Conservation (phyloP, 2,113 vertebrate species). For the Melanotaenia duboulayi region DNA sequence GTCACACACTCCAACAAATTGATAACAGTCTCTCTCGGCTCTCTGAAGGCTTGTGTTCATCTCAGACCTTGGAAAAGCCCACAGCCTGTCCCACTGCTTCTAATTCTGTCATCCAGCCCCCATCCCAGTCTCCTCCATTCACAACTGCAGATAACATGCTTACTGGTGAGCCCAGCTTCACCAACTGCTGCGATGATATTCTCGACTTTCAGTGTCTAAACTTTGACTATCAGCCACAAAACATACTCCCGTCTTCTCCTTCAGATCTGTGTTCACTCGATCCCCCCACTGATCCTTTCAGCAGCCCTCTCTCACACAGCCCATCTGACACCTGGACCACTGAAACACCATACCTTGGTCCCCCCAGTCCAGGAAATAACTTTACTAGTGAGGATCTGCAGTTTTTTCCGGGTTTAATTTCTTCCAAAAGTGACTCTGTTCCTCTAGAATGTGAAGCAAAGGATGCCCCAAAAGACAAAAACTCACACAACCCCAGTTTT, state of each 20-base stretch:
- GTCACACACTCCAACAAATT: constrained; percentile 81
- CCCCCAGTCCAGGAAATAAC: constrained; percentile 81
- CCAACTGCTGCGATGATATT: constrained; percentile 82
- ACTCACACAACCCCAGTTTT: constrained; percentile 42
- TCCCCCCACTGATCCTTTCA: constrained; percentile 81
- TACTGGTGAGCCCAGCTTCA: constrained; percentile 77
- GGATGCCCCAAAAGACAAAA: constrained; percentile 72
- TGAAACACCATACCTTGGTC: constrained; percentile 82
- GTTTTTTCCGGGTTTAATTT: constrained; percentile 77
- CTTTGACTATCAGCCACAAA: constrained; percentile 83
- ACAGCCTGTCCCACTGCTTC: constrained; percentile 45
- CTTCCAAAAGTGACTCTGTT: constrained; percentile 72
- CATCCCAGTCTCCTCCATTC: constrained; percentile 77
- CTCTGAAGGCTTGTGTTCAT: constrained; percentile 78
- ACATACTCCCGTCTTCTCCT: constrained; percentile 77
- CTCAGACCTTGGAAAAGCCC: constrained; percentile 76
- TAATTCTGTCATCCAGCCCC: constrained; percentile 72
- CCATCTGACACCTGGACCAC: constrained; percentile 81
- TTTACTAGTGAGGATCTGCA: constrained; percentile 79
- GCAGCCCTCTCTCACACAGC: constrained; percentile 83
- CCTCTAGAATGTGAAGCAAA: constrained; percentile 65
- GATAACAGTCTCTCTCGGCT: constrained; percentile 82
- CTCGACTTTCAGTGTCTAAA: constrained; percentile 85
- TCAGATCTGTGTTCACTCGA: constrained; percentile 81
- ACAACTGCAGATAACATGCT: constrained; percentile 74